phyloP scores from a whole-genome alignment of 2,797 vertebrate genomes.

The Lepilemur septentrionalis region DNA sequence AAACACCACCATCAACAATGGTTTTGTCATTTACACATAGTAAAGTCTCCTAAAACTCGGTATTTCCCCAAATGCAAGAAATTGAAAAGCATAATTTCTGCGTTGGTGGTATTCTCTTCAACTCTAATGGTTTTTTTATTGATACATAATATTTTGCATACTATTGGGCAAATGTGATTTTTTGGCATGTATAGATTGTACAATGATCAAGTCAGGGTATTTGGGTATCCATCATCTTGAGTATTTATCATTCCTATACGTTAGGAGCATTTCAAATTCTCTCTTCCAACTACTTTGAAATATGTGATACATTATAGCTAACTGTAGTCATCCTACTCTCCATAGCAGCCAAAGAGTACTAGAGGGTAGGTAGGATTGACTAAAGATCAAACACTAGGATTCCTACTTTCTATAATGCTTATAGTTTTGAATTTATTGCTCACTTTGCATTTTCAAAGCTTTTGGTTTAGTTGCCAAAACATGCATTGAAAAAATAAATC shows the following conservation, averaged over 20 bases:
- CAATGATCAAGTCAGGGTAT: not conserved
- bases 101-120: slow-evolving; percentile 2
- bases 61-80: not conserved
- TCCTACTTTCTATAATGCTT: not conserved
- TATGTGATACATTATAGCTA: not conserved
- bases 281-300: not conserved
- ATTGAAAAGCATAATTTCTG: slow-evolving; percentile 34
- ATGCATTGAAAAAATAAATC: slow-evolving; percentile 36
- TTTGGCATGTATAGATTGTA: not conserved
- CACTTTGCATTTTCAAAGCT: slow-evolving; percentile 45
- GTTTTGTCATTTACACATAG: not conserved
- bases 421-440: slow-evolving; percentile 34
- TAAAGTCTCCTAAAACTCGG: not conserved
- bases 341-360: not conserved
- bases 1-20: not conserved
- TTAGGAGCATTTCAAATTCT: not conserved
- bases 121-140: slow-evolving; percentile 2
- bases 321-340: not conserved
- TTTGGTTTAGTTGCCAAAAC: slow-evolving; percentile 45
- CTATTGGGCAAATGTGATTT: not conserved
- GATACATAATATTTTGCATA: not conserved
- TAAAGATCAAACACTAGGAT: not conserved
- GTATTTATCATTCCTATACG: not conserved
- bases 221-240: not conserved
- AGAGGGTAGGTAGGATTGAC: not conserved